These are phyloP conservation scores for Drosophila serrata DNA, from an alignment of 1,140 invertebrate species.

Conservation along the genomic window DNA sequence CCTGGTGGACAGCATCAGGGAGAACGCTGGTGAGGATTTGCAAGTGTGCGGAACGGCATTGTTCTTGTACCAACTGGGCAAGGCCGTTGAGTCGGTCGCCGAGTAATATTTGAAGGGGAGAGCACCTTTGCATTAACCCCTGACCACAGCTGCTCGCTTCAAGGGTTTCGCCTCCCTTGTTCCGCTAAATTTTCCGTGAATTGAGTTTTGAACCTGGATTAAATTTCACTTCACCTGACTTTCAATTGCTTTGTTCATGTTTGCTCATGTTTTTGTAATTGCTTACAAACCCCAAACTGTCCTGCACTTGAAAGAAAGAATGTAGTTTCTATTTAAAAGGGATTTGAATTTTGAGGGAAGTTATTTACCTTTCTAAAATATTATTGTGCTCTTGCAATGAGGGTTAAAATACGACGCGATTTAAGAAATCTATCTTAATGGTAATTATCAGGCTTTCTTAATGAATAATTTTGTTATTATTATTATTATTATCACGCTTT, in stretches of 20 bases:
- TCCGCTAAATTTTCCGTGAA: conserved; percentile 55
- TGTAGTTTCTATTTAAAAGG: no score
- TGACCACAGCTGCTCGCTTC: conserved; percentile 27
- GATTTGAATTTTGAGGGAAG: no score
- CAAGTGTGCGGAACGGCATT: conserved; percentile 59
- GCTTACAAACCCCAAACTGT: conserved; percentile 29
- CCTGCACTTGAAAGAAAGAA: conserved; percentile 2
- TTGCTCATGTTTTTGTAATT: conserved; percentile 80
- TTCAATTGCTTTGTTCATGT: conserved; percentile 77
- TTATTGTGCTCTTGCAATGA: no score
- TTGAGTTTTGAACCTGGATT: conserved; percentile 50
- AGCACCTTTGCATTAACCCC: conserved; percentile 21
- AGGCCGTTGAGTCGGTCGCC: conserved; percentile 2
- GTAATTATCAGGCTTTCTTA: no score
- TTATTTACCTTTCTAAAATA: no score
- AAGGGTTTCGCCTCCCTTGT: conserved; percentile 46
- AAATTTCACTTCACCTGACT: conserved; percentile 61
- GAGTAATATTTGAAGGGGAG: background rate
- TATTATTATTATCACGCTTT: no score
- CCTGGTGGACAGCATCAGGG: conserved; percentile 52
- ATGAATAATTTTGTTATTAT: no score
- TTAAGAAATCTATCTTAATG: no score
- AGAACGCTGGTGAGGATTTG: conserved; percentile 58
- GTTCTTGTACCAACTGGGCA: conserved; percentile 53
- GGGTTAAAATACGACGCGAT: no score